Percentiles rank a stretch among this genome's conserved stretches.
These are phyloP conservation scores for Rhagonycha fulva DNA, from an alignment of 2,888 invertebrate genomes.

Conservation along the genomic window DNA sequence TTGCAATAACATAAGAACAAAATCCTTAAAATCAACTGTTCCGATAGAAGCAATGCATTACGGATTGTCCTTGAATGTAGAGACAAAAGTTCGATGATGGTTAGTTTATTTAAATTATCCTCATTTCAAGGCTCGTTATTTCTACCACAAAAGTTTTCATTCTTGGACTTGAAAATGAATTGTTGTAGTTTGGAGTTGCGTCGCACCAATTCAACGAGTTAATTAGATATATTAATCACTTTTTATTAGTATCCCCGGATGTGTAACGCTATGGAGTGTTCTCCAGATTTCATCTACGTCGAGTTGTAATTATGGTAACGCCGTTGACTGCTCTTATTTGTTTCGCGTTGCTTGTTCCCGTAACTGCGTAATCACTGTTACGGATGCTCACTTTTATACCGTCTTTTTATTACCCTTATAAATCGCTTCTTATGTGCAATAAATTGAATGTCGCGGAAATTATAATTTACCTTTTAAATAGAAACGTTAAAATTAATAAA, in stretches of 20 bases:
- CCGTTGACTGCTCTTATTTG: slow-evolving; percentile 29
- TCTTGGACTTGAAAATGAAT: slow-evolving; percentile 44
- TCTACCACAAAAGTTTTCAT: slow-evolving; percentile 43
- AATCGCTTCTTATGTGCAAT: slow-evolving; percentile 36
- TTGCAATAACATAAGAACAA: slow-evolving; percentile 24
- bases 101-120: slow-evolving; percentile 49
- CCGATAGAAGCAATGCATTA: slow-evolving; percentile 4
- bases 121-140: slow-evolving; percentile 47
- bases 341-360: slow-evolving; percentile 34
- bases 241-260: slow-evolving; percentile 47
- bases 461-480: slow-evolving; percentile 36
- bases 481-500: slow-evolving; percentile 41
- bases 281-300: slow-evolving; percentile 44
- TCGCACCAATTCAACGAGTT: slow-evolving; percentile 49
- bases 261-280: slow-evolving; percentile 43
- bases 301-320: slow-evolving; percentile 43
- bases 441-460: slow-evolving; percentile 31
- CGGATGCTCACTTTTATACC: slow-evolving; percentile 31
- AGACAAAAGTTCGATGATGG: slow-evolving; percentile 37
- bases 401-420: slow-evolving; percentile 41
- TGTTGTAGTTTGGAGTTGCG: slow-evolving; percentile 47
- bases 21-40: slow-evolving; percentile 29
- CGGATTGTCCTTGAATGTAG: slow-evolving; percentile 13
- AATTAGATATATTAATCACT: slow-evolving; percentile 51
- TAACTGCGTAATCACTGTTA: slow-evolving; percentile 40